Evolutionary conservation across 2,797 vertebrate genomes (phyloP), one percentile per base, ranked within the genome.

Genomic region (Acipenser oxyrinchus): DNA sequence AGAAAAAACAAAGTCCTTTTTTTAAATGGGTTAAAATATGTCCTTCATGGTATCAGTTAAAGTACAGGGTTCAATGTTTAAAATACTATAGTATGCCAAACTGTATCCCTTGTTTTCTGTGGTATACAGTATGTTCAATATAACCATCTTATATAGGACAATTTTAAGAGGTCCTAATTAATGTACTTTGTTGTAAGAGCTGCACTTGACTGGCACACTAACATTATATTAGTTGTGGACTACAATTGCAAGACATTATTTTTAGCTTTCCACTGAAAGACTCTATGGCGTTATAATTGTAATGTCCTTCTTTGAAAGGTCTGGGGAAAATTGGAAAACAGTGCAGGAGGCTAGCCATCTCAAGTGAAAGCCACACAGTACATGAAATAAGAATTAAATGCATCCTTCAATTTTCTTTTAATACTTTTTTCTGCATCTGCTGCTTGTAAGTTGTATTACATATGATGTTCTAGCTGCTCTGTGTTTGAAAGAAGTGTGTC

Each of bases 201-300:
- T 78, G 88, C 91, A 93, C 93, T 94, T 88, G 84, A 87, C 86
- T 73, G 74, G 79, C 78, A 60, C 18, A 69, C 74, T 75, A 83
- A 79, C 74, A 70, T 78, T 64, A 78, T 18, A 11, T 82, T 85
- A 86, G 86, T 86, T 86, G 86, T 76, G 76, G 78, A 66, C 78
- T 67, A 75, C 88, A 89, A 93, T 91, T 87, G 84, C 81, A 79
- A 83, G 86, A 81, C 84, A 84, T 82, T 81, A 87, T 94, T 91
- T 92, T 75, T 75, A 88, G 81, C 83, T 91, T 90, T 87, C 88
- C 81, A 81, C 78, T 72, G 82, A 85, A 89, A 92, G 87, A 81
- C 78, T 78, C 87, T 70, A 68, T 75, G 78, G 81, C 86, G 81
- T 84, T 86, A 83, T 88, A 81, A 91, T 89, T 87, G 67, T 83